Percentiles rank a stretch among this genome's conserved stretches.
phyloP scores from a whole-genome alignment of 2,797 vertebrate species.

The Chelonia mydas region DNA sequence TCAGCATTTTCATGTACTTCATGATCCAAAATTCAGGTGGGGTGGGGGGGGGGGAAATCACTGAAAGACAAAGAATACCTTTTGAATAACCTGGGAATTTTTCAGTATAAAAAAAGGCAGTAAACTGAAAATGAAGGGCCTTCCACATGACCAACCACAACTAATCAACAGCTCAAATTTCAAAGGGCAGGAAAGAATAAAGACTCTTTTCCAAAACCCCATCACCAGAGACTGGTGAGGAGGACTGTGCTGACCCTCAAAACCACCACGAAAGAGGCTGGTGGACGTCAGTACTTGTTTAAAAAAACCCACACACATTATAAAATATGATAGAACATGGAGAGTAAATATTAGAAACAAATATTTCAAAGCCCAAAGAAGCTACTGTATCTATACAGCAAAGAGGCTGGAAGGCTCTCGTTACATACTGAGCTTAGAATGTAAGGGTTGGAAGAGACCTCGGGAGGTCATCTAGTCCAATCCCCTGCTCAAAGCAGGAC shows the following conservation, averaged over 20 bases:
- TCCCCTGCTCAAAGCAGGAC: too few relatives aligned
- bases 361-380: not conserved
- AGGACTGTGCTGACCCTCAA: not conserved
- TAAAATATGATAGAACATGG: not conserved
- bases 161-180: not conserved
- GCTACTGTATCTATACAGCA: not conserved
- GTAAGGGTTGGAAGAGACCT: too few relatives aligned
- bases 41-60: not conserved
- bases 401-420: not conserved
- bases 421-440: not conserved
- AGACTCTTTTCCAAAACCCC: not conserved
- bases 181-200: not conserved
- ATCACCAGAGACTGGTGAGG: not conserved
- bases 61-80: not conserved
- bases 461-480: too few relatives aligned
- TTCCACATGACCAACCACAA: not conserved
- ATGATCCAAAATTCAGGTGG: not conserved
- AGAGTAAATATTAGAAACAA: not conserved
- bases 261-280: not conserved
- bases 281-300: not conserved
- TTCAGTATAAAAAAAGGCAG: not conserved
- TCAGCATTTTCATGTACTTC: not conserved
- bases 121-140: not conserved
- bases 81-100: not conserved
- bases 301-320: not conserved